A percentile compares a stretch with the other conserved stretches of the same genome.
These are phyloP conservation scores for Daktulosphaira vitifoliae DNA, from an alignment of 1,140 invertebrate species.

Conservation along the genomic window DNA sequence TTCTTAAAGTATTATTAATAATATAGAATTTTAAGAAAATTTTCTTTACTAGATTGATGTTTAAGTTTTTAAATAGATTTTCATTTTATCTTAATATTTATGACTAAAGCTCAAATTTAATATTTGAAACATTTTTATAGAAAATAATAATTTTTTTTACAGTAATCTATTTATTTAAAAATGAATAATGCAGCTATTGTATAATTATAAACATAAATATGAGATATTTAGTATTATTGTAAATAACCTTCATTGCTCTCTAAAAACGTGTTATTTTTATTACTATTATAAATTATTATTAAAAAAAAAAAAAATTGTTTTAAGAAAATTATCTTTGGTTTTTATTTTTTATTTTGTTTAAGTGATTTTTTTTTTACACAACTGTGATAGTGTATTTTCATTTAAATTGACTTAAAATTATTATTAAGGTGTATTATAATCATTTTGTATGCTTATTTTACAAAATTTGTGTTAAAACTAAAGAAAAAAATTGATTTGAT, in stretches of 20 bases:
- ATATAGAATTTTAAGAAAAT: conserved; percentile 14
- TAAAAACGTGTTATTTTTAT: conserved; percentile 7
- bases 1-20: conserved; percentile 25
- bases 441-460: neutral
- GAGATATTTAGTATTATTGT: neutral
- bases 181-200: neutral
- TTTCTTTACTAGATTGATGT: conserved; percentile 20
- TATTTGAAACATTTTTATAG: conserved; percentile 11
- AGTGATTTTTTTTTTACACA: conserved; percentile 28
- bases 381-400: conserved; percentile 33
- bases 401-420: neutral
- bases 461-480: too few species aligned
- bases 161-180: neutral
- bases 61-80: conserved; percentile 27
- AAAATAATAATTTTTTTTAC: neutral
- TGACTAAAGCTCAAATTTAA: conserved; percentile 14
- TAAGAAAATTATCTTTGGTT: neutral
- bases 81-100: neutral
- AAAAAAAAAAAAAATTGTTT: too few species aligned
- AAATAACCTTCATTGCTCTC: conserved; percentile 25
- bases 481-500: too few species aligned
- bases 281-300: neutral
- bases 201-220: conserved; percentile 5
- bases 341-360: conserved; percentile 13
- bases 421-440: conserved; percentile 2